A percentile compares a stretch with the other conserved stretches of the same genome.
Evolutionary conservation across 1,140 invertebrate genomes (phyloP).

Genomic region (Heliothis subflexa): DNA sequence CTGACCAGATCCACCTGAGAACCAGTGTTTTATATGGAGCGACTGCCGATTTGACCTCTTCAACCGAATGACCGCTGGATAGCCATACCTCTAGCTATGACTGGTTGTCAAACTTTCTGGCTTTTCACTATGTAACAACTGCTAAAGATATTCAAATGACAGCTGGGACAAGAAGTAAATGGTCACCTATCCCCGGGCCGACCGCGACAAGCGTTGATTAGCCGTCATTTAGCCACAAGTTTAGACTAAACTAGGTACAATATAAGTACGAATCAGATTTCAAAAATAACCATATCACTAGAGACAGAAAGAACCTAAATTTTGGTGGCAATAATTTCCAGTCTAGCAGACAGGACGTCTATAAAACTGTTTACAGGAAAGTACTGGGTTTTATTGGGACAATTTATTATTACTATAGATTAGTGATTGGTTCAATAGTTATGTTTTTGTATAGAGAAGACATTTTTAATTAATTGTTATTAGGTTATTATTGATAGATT

Average conservation of each 20-base stretch:
- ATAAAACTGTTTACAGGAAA: slow-evolving; percentile 28
- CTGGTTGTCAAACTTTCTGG: too few relatives aligned
- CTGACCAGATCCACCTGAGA: too few relatives aligned
- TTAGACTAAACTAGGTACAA: background rate
- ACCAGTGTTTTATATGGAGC: too few relatives aligned
- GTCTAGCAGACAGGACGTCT: slow-evolving; percentile 7
- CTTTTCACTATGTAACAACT: too few relatives aligned
- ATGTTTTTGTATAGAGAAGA: background rate
- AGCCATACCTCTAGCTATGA: too few relatives aligned
- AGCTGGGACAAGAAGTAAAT: too few relatives aligned
- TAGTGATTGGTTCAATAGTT: background rate
- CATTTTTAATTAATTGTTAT: background rate
- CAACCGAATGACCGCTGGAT: too few relatives aligned
- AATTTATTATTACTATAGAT: slow-evolving; percentile 6
- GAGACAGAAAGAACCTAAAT: background rate
- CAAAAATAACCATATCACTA: background rate
- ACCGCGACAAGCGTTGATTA: too few relatives aligned
- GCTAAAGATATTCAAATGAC: too few relatives aligned
- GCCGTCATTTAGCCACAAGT: too few relatives aligned
- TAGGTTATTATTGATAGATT: background rate
- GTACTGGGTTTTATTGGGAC: background rate
- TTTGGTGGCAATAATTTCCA: slow-evolving; percentile 17
- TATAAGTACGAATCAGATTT: background rate
- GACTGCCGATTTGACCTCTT: too few relatives aligned
- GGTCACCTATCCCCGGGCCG: too few relatives aligned